These are phyloP conservation scores for Procavia capensis DNA, from an alignment of 2,113 vertebrate genomes.

Conservation along the genomic window DNA sequence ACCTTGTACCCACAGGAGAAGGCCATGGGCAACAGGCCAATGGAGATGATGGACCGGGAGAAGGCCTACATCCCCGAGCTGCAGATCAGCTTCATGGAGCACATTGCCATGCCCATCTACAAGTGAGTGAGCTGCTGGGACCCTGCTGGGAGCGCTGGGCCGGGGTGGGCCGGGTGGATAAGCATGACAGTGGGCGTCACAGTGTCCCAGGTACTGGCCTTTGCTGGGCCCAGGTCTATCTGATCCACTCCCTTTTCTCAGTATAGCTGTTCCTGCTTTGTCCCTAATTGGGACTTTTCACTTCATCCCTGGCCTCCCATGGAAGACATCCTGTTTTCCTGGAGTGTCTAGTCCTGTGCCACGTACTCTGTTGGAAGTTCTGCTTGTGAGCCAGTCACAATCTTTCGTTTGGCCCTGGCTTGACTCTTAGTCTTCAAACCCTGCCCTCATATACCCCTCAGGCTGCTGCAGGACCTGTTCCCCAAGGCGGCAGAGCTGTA, in stretches of 20 bases:
- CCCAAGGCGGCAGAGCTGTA: conserved; percentile 93
- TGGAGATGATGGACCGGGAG: conserved; percentile 99
- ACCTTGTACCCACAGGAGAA: conserved; percentile 91
- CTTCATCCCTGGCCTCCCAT: not conserved
- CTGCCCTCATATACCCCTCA: conserved; percentile 58
- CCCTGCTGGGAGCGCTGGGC: not conserved
- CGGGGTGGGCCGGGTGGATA: fast-evolving
- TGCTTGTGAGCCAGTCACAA: not conserved
- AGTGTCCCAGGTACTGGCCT: not conserved
- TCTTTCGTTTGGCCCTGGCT: not conserved
- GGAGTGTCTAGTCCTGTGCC: not conserved
- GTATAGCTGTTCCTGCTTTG: not conserved
- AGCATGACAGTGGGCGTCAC: not conserved
- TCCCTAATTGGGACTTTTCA: not conserved
- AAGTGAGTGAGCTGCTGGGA: conserved; percentile 86
- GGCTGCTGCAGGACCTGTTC: conserved; percentile 95
- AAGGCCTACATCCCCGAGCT: conserved; percentile 98
- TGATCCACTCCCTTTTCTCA: not conserved
- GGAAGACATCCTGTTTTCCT: not conserved
- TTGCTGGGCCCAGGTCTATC: not conserved
- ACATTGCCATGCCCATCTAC: conserved; percentile 99
- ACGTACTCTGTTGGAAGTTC: not conserved
- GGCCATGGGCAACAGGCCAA: conserved; percentile 97
- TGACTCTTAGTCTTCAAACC: not conserved
- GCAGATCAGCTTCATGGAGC: conserved; percentile 99